These are phyloP conservation scores for Allacma fusca DNA, from an alignment of 2,888 invertebrate genomes.

Conservation along the genomic window DNA sequence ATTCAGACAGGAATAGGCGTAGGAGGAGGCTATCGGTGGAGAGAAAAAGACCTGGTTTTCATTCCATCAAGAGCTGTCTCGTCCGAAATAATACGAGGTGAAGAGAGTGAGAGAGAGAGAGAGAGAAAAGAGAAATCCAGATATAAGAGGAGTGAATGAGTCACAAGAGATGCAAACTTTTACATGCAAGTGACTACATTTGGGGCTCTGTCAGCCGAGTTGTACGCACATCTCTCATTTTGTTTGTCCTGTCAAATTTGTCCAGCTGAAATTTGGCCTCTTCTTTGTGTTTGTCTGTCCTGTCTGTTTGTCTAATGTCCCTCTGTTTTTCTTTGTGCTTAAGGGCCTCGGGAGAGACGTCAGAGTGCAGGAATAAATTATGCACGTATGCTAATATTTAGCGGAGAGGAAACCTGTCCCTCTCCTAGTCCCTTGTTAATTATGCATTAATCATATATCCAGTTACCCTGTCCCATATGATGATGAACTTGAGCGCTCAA, in stretches of 20 bases:
- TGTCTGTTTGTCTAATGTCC: background rate
- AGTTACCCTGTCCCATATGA: no score
- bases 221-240: background rate
- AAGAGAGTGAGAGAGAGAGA: no score
- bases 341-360: no score
- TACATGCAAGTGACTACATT: background rate
- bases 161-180: no score
- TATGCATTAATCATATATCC: no score
- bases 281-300: background rate
- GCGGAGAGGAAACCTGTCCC: background rate
- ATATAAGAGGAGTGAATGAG: background rate
- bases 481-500: background rate
- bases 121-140: background rate
- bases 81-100: no score
- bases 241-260: conserved; percentile 13
- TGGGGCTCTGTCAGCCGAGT: background rate
- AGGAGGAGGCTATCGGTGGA: no score
- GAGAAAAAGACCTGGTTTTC: no score
- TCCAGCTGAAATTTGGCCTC: background rate
- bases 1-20: background rate
- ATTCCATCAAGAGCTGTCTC: no score
- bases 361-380: no score
- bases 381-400: background rate
- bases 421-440: background rate
- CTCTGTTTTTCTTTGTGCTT: no score